phyloP scores from a whole-genome alignment of 2,888 invertebrate species.

The Diarsia brunnea region DNA sequence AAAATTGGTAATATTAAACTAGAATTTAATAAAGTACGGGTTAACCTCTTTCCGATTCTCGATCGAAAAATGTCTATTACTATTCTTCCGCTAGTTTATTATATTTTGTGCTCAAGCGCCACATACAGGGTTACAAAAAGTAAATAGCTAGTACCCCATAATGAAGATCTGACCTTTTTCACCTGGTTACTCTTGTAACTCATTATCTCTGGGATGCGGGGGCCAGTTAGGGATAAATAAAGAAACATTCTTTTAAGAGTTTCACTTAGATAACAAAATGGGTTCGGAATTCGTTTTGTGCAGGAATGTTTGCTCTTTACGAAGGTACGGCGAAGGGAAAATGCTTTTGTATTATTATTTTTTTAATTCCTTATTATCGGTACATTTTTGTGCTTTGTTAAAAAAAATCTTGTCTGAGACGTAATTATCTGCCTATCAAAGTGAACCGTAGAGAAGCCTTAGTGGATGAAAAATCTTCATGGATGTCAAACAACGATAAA shows the following conservation, averaged over 20 bases:
- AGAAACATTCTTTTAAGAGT: conserved; percentile 40
- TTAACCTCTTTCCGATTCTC: background rate
- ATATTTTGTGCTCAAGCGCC: conserved; percentile 28
- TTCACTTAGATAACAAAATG: conserved; percentile 33
- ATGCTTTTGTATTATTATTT: conserved; percentile 13
- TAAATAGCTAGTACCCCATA: conserved; percentile 28
- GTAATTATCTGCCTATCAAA: background rate
- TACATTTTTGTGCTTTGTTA: background rate
- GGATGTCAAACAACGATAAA: background rate
- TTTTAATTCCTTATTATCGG: conserved; percentile 7
- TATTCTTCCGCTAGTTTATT: conserved; percentile 20
- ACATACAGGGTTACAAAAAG: conserved; percentile 19
- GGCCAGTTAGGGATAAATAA: conserved; percentile 34
- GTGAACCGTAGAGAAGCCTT: background rate
- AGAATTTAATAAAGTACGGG: conserved; percentile 3
- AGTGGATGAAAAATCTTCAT: background rate
- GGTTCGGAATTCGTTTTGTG: conserved; percentile 48
- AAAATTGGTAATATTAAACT: background rate
- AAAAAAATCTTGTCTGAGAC: background rate
- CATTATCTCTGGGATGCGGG: conserved; percentile 43
- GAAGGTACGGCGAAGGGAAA: conserved; percentile 11
- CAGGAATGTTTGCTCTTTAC: conserved; percentile 40
- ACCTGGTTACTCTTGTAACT: conserved; percentile 56
- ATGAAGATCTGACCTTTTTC: conserved; percentile 53
- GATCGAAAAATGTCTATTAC: conserved; percentile 8